Percentiles rank a stretch among this genome's conserved stretches.
Evolutionary conservation across 2,888 invertebrate genomes (phyloP).

Genomic region (Alloscopus bannaensis): DNA sequence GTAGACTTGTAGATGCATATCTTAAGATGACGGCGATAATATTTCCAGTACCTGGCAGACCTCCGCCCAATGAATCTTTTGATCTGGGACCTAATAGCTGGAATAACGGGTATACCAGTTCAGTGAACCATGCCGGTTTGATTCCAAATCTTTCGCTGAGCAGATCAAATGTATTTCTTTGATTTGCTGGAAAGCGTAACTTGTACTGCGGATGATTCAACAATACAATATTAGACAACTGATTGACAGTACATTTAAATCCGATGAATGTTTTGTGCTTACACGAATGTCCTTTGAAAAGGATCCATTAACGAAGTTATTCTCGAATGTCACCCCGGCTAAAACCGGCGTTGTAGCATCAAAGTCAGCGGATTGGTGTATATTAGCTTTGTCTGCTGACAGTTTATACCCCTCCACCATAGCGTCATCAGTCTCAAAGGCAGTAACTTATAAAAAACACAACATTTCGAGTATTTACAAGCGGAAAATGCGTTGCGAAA

Average conservation of each 20-base stretch:
- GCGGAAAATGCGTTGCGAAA: too few relatives aligned
- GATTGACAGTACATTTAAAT: slow-evolving; percentile 1
- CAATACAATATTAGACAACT: not conserved
- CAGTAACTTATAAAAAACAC: slow-evolving; percentile 61
- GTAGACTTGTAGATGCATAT: not conserved
- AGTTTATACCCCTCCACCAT: slow-evolving; percentile 64
- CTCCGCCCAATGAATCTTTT: slow-evolving; percentile 46
- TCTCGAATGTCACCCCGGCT: slow-evolving; percentile 69
- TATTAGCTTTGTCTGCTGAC: slow-evolving; percentile 46
- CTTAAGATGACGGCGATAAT: too few relatives aligned
- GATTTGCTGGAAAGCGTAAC: slow-evolving; percentile 71
- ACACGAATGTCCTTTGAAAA: slow-evolving; percentile 67
- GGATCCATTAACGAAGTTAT: slow-evolving; percentile 52
- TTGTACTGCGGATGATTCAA: slow-evolving; percentile 56
- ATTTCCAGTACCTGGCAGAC: slow-evolving; percentile 59
- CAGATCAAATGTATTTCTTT: slow-evolving; percentile 70
- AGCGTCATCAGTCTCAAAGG: slow-evolving; percentile 68
- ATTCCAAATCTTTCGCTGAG: slow-evolving; percentile 70
- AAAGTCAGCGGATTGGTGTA: slow-evolving; percentile 50
- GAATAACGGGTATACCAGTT: slow-evolving; percentile 81
- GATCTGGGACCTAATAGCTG: slow-evolving; percentile 82
- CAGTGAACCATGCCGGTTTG: slow-evolving; percentile 81
- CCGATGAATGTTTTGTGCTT: slow-evolving; percentile 5
- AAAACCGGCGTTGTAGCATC: slow-evolving; percentile 68
- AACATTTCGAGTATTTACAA: too few relatives aligned